phyloP scores from a whole-genome alignment of 2,797 vertebrate species.

The Mormyrops boulengeri region DNA sequence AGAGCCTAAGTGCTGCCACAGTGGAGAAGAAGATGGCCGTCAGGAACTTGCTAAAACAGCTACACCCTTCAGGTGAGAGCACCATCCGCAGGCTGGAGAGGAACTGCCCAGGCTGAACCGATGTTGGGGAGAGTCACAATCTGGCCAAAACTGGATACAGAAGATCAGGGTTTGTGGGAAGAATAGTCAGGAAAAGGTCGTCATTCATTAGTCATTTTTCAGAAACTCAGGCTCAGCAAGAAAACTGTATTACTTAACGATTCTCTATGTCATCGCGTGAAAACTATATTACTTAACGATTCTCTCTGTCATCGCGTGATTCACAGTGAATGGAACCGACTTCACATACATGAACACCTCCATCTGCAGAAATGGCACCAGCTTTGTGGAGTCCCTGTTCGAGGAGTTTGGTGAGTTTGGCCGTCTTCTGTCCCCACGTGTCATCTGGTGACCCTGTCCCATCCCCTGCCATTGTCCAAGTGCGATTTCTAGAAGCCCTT shows the following conservation, averaged over 20 bases:
- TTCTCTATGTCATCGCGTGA: too few relatives aligned
- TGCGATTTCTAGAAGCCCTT: background rate
- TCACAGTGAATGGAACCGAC: constrained; percentile 74
- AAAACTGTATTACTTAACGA: too few relatives aligned
- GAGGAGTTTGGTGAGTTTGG: constrained; percentile 81
- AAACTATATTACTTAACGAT: background rate
- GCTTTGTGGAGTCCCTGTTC: constrained; percentile 96
- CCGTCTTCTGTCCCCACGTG: background rate
- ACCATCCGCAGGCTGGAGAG: background rate
- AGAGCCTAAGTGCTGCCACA: constrained; percentile 81
- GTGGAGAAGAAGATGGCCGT: constrained; percentile 84
- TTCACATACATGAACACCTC: constrained; percentile 91
- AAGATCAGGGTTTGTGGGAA: background rate
- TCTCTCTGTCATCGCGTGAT: background rate
- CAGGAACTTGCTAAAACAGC: constrained; percentile 77
- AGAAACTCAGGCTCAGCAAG: background rate
- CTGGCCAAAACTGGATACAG: background rate
- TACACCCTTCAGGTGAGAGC: constrained; percentile 71
- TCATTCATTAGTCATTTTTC: background rate
- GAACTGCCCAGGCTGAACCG: background rate
- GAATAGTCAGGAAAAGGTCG: background rate
- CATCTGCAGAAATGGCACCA: constrained; percentile 86
- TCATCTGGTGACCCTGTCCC: background rate
- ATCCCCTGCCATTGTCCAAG: background rate
- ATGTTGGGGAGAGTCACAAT: background rate